Evolutionary conservation across 2,888 invertebrate species (phyloP).

Genomic region (Disparrhopalites patrizii): DNA sequence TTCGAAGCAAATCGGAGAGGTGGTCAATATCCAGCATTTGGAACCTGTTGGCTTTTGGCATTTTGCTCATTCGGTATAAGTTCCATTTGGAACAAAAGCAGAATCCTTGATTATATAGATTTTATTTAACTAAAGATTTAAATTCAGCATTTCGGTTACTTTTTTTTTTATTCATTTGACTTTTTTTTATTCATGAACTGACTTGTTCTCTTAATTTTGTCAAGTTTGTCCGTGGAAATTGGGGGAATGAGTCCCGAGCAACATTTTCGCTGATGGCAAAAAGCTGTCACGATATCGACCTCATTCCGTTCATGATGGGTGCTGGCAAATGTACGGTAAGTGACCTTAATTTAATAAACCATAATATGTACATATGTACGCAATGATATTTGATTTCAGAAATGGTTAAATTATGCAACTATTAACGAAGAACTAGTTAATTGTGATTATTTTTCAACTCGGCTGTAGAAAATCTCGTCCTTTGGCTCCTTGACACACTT

Average conservation of each 20-base stretch:
- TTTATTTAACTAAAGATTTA: too few species aligned
- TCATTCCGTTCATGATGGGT: conserved; percentile 52
- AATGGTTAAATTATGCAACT: too few species aligned
- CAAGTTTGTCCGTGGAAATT: conserved; percentile 52
- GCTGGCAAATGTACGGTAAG: conserved; percentile 42
- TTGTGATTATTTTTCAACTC: background rate
- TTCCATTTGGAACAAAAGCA: too few species aligned
- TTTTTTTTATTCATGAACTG: too few species aligned
- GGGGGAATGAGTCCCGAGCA: conserved; percentile 51
- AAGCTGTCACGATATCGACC: conserved; percentile 55
- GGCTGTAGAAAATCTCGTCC: conserved; percentile 42
- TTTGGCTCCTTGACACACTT: conserved; percentile 49
- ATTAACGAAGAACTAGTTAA: too few species aligned
- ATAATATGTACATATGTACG: too few species aligned
- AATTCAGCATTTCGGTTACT: too few species aligned
- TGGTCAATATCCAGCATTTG: conserved; percentile 53
- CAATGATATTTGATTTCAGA: too few species aligned
- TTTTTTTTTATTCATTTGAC: too few species aligned
- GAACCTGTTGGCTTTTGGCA: conserved; percentile 54
- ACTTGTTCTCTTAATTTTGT: background rate
- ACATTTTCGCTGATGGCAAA: conserved; percentile 53
- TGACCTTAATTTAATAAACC: background rate
- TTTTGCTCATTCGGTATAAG: conserved; percentile 52
- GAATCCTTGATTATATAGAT: too few species aligned
- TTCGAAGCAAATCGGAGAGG: conserved; percentile 51